phyloP scores from a whole-genome alignment of 1,140 invertebrate species.

The Radopholus similis region DNA sequence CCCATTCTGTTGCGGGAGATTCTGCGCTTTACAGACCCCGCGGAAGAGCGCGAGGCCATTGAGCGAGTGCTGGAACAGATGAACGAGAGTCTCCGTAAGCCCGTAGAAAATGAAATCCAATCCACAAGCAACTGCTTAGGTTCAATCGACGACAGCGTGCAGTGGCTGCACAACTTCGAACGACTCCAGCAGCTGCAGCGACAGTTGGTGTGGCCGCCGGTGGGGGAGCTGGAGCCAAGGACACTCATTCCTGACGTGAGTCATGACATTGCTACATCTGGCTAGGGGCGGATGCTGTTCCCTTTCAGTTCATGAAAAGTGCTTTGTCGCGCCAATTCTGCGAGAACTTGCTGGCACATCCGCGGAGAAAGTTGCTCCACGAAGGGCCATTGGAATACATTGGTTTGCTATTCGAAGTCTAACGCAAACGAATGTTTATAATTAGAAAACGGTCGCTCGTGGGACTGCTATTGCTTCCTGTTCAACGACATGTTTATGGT shows the following conservation, averaged over 20 bases:
- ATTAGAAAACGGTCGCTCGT: constrained; percentile 65
- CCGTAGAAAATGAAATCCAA: not conserved
- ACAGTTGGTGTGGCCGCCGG: constrained; percentile 70
- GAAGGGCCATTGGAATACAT: constrained; percentile 68
- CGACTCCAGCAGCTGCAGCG: constrained; percentile 70
- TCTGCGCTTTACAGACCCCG: constrained; percentile 65
- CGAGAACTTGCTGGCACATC: constrained; percentile 66
- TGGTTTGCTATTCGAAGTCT: constrained; percentile 58
- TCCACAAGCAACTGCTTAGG: constrained; percentile 61
- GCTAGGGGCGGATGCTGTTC: constrained; percentile 15
- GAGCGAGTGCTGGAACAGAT: constrained; percentile 67
- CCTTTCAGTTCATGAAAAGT: constrained; percentile 64
- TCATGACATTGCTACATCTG: not conserved
- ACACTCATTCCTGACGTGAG: constrained; percentile 69
- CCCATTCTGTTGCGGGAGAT: constrained; percentile 69
- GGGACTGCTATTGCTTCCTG: constrained; percentile 69
- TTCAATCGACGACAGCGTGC: constrained; percentile 71
- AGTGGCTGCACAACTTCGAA: constrained; percentile 73
- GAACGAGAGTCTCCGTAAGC: constrained; percentile 68
- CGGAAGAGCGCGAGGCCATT: constrained; percentile 65
- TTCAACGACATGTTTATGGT: constrained; percentile 73
- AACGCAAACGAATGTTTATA: constrained; percentile 2
- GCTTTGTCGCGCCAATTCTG: constrained; percentile 69
- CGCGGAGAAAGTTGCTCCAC: constrained; percentile 66
- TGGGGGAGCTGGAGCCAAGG: constrained; percentile 69